Base-by-base conservation (phyloP, 1,140 invertebrate species). In the Pogonognathellus flavescens region DNA sequence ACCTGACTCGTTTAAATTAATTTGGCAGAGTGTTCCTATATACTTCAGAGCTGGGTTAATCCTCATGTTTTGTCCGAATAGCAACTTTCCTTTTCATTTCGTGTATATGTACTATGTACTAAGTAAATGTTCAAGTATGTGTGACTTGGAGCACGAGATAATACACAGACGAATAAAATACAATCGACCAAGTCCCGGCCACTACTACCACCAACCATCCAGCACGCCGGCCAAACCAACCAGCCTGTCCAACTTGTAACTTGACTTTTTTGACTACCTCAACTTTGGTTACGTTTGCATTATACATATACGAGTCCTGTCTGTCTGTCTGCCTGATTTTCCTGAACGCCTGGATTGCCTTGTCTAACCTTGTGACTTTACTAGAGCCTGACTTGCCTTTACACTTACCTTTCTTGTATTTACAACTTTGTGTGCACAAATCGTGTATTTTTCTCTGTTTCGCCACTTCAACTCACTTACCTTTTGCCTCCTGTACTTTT, bases 261-360 rank as follows among this genome's bases (percentile, higher is more conserved):
- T 76, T 76, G 70, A 76, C 70, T 76, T 41, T 41, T 41, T 50
- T 76, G 70, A 76, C 70, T 76, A 76, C 70, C 70, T 76, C 70
- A 76, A 76, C 70, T 41, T 76, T 76, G 31, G 25, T 76, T 57
- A n/a, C n/a, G 53, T 14, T 2, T 57, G 9, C 10, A 57, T 9
- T 3, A 41, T 6, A 41, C 31, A 41, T 6, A 41, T 41, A 41
- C 31, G 31, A 41, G 53, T 57, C 53, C 53, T 57, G 53, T 57
- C 53, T 57, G 53, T 57, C 53, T 57, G n/a, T n/a, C n/a, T 18
- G 70, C 70, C 70, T 76, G 70, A 76, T 76, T 76, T 49, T 76
- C 70, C 70, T 76, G 70, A 76, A 41, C 49, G 70, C 70, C 70
- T 76, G 70, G 70, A 76, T 76, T 76, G 70, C 41, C 70, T 76